Evolutionary conservation across 2,888 invertebrate genomes (phyloP).

Genomic region (Drosophila quinaria): DNA sequence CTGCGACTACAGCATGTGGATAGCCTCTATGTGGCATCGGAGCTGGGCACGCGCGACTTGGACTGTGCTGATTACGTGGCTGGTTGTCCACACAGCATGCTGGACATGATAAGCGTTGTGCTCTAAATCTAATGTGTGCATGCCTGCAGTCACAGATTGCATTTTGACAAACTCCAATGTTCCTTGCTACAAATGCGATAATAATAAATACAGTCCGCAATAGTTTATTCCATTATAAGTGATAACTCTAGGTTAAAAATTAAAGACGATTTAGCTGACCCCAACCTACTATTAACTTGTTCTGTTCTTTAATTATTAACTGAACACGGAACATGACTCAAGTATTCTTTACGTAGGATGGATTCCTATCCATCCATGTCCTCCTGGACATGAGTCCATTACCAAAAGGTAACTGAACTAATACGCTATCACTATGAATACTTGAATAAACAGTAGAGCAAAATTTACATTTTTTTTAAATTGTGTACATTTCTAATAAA

Average conservation of each 20-base stretch:
- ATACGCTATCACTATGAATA: no score
- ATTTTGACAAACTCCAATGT: not conserved
- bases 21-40: conserved; percentile 71
- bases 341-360: no score
- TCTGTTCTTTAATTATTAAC: not conserved
- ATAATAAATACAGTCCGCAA: not conserved
- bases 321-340: not conserved
- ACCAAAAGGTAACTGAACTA: no score
- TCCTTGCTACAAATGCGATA: not conserved
- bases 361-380: no score
- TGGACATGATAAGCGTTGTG: conserved; percentile 79
- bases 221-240: not conserved
- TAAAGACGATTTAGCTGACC: not conserved
- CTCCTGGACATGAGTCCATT: no score
- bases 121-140: conserved; percentile 48
- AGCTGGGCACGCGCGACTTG: conserved; percentile 51
- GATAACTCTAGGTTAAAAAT: not conserved
- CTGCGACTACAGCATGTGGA: conserved; percentile 57
- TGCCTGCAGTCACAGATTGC: conserved; percentile 11
- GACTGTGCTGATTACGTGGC: conserved; percentile 73
- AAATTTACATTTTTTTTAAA: no score
- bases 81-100: conserved; percentile 77
- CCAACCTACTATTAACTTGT: not conserved
- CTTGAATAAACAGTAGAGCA: no score
- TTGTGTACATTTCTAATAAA: no score